A percentile compares a stretch with the other conserved stretches of the same genome.
Evolutionary conservation across 2,888 invertebrate species (phyloP).

Genomic region (Volucella bombylans): DNA sequence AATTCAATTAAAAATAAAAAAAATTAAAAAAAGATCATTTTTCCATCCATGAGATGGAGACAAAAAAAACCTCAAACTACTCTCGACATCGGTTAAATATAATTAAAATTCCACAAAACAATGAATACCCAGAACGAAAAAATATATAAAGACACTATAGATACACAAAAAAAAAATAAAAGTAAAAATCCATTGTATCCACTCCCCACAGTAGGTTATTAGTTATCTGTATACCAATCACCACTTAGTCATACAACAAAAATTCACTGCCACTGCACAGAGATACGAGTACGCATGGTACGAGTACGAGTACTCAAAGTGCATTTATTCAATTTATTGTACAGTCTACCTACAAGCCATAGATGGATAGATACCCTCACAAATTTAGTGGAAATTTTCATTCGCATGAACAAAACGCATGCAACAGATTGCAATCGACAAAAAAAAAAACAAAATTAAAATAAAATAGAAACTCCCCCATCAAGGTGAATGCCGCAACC

Average conservation of each 20-base stretch:
- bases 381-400: conserved; percentile 32
- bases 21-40: background rate
- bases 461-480: conserved; percentile 27
- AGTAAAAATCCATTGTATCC: conserved; percentile 23
- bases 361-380: background rate
- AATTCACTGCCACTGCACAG: conserved; percentile 26
- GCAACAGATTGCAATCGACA: conserved; percentile 5
- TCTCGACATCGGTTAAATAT: conserved; percentile 29
- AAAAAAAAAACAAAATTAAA: conserved; percentile 13
- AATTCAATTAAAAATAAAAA: background rate
- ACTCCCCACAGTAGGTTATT: conserved; percentile 5
- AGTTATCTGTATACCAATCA: background rate
- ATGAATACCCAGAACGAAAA: conserved; percentile 13
- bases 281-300: conserved; percentile 19
- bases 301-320: background rate
- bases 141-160: background rate
- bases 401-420: conserved; percentile 23
- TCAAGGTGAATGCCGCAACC: conserved; percentile 67
- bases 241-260: conserved; percentile 62
- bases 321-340: conserved; percentile 18
- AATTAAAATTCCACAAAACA: conserved; percentile 59
- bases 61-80: conserved; percentile 37
- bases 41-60: conserved; percentile 14
- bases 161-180: conserved; percentile 1
- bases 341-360: conserved; percentile 38